Evolutionary conservation across 2,113 vertebrate species (phyloP).

Genomic region (Heloderma charlesbogerti): DNA sequence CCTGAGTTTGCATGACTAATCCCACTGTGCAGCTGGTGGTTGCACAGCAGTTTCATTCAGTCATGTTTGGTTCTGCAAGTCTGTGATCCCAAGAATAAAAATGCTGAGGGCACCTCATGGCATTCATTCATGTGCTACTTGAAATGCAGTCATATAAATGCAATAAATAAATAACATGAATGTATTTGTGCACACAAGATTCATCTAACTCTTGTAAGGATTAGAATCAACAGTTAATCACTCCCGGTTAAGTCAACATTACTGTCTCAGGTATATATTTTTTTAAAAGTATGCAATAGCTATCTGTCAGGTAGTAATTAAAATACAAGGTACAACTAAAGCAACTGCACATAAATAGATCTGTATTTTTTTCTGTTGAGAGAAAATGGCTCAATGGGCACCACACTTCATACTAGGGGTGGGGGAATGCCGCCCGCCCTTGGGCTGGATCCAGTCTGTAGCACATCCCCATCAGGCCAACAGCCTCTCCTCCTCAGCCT

Average conservation of each 20-base stretch:
- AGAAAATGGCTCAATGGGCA: background rate
- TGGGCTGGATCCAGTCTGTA: too few species aligned
- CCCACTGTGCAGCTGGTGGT: constrained; percentile 43
- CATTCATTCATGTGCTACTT: background rate
- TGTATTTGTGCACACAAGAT: background rate
- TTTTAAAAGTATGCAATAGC: background rate
- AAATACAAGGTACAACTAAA: background rate
- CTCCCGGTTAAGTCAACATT: background rate
- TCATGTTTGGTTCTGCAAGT: constrained; percentile 30
- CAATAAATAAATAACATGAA: background rate
- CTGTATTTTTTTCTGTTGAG: background rate
- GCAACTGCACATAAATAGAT: background rate
- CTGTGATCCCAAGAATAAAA: constrained; percentile 24
- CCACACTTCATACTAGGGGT: background rate
- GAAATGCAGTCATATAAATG: background rate
- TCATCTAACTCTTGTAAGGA: background rate
- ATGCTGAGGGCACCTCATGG: background rate
- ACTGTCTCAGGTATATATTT: background rate
- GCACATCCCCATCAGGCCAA: too few species aligned
- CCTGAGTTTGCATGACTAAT: constrained; percentile 49
- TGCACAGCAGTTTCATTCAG: constrained; percentile 47
- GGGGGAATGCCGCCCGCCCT: too few species aligned
- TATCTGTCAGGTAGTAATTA: background rate
- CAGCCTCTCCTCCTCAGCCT: too few species aligned
- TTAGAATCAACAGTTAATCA: constrained; percentile 18